phyloP scores from a whole-genome alignment of 2,888 invertebrate genomes.

The Watsonalla cultraria region DNA sequence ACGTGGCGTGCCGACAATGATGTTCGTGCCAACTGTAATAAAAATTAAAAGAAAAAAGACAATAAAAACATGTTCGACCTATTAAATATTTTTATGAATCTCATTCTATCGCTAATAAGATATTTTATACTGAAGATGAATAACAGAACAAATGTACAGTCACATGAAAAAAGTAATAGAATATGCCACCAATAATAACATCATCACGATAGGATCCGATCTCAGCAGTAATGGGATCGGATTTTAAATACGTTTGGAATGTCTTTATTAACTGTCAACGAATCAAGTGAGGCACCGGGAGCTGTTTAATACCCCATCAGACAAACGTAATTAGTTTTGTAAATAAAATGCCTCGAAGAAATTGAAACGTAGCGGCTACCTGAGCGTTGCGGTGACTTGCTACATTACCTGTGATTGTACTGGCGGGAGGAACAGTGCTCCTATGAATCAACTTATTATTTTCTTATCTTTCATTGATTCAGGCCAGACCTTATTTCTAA shows the following conservation, averaged over 20 bases:
- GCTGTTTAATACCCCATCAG: slow-evolving; percentile 73
- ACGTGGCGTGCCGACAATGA: slow-evolving; percentile 70
- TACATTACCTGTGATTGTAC: slow-evolving; percentile 53
- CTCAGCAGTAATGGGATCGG: slow-evolving; percentile 53
- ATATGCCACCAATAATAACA: slow-evolving; percentile 42
- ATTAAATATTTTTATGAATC: slow-evolving; percentile 40
- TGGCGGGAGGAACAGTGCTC: slow-evolving; percentile 36
- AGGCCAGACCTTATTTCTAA: slow-evolving; percentile 3
- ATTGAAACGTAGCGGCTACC: slow-evolving; percentile 76
- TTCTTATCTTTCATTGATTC: not conserved
- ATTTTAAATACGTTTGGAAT: slow-evolving; percentile 67
- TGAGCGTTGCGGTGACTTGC: slow-evolving; percentile 70
- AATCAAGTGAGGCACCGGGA: slow-evolving; percentile 65
- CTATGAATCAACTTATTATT: slow-evolving; percentile 14
- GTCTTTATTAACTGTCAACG: slow-evolving; percentile 77
- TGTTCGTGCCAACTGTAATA: slow-evolving; percentile 72
- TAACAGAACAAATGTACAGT: slow-evolving; percentile 36
- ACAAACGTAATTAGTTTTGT: slow-evolving; percentile 78
- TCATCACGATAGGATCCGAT: slow-evolving; percentile 52
- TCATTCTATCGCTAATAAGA: slow-evolving; percentile 41
- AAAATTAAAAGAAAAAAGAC: slow-evolving; percentile 49
- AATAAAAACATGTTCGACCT: slow-evolving; percentile 42
- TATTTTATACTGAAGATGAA: slow-evolving; percentile 34
- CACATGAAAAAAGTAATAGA: slow-evolving; percentile 32
- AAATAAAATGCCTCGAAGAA: slow-evolving; percentile 76